Evolutionary conservation across 1,140 invertebrate species (phyloP).

Genomic region (Epicauta chinensis): DNA sequence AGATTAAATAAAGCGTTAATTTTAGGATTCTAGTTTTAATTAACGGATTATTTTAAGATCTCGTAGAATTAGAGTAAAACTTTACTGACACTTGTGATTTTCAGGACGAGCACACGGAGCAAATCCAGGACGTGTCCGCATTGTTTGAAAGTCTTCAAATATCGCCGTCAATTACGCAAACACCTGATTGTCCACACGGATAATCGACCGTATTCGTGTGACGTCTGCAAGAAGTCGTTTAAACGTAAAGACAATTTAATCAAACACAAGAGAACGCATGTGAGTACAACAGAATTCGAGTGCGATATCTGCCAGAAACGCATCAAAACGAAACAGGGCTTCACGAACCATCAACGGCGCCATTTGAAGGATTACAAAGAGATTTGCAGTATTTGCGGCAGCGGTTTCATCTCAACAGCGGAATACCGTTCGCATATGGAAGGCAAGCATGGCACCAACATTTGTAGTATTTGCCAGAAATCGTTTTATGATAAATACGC

Average conservation of each 20-base stretch:
- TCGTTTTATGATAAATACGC: conserved; percentile 32
- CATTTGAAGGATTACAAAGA: conserved; percentile 48
- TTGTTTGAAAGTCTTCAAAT: conserved; percentile 35
- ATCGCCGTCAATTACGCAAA: conserved; percentile 26
- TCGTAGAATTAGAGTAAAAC: not conserved
- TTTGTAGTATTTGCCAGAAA: conserved; percentile 34
- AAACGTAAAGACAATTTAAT: conserved; percentile 42
- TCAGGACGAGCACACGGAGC: not conserved
- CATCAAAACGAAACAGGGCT: too few species aligned
- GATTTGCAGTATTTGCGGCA: not conserved
- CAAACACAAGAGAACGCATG: conserved; percentile 37
- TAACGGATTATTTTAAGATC: not conserved
- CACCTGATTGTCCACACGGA: conserved; percentile 37
- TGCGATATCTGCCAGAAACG: conserved; percentile 46
- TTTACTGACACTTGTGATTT: too few species aligned
- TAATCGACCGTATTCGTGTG: conserved; percentile 41
- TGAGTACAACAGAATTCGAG: conserved; percentile 46
- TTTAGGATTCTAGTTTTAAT: too few species aligned
- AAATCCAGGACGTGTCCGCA: conserved; percentile 14
- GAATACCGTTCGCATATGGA: too few species aligned
- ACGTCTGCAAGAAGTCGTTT: conserved; percentile 42
- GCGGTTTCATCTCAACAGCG: too few species aligned
- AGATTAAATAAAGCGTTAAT: too few species aligned
- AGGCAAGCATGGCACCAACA: not conserved
- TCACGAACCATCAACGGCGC: conserved; percentile 37